A percentile compares a stretch with the other conserved stretches of the same genome.
phyloP scores from a whole-genome alignment of 2,797 vertebrate species.

The Allobates femoralis region DNA sequence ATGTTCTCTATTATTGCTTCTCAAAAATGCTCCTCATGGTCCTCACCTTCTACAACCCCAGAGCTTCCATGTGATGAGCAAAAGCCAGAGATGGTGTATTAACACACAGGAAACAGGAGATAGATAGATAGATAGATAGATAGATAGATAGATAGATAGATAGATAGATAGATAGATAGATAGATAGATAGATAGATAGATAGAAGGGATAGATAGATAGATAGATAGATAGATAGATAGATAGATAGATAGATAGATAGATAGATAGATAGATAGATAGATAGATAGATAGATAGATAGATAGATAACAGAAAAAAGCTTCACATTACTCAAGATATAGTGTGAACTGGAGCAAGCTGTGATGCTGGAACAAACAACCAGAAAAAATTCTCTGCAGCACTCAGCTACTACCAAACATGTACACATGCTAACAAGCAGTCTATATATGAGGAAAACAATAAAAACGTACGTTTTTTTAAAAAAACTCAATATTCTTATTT shows the following conservation, averaged over 20 bases:
- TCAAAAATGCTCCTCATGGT: neutral
- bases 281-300: slow-evolving; percentile 11
- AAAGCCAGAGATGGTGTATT: neutral
- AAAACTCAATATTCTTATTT: too few species aligned
- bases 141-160: slow-evolving; percentile 5
- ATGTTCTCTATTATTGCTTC: slow-evolving; percentile 57
- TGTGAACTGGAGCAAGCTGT: too few species aligned
- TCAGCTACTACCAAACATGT: too few species aligned
- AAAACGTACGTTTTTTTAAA: too few species aligned
- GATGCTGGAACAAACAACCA: too few species aligned
- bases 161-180: slow-evolving; percentile 17
- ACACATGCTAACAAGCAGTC: too few species aligned
- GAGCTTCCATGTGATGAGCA: neutral
- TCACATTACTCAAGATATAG: too few species aligned
- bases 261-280: slow-evolving; percentile 15
- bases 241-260: neutral
- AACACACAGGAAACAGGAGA: neutral
- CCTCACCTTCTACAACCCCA: slow-evolving; percentile 49
- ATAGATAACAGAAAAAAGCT: neutral
- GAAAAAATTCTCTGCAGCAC: too few species aligned
- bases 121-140: neutral
- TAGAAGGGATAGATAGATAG: slow-evolving; percentile 8
- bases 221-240: slow-evolving; percentile 14
- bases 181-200: neutral
- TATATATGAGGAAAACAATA: too few species aligned